Base-by-base conservation (phyloP, 2,113 vertebrate genomes). In the Gasterosteus nipponicus region DNA sequence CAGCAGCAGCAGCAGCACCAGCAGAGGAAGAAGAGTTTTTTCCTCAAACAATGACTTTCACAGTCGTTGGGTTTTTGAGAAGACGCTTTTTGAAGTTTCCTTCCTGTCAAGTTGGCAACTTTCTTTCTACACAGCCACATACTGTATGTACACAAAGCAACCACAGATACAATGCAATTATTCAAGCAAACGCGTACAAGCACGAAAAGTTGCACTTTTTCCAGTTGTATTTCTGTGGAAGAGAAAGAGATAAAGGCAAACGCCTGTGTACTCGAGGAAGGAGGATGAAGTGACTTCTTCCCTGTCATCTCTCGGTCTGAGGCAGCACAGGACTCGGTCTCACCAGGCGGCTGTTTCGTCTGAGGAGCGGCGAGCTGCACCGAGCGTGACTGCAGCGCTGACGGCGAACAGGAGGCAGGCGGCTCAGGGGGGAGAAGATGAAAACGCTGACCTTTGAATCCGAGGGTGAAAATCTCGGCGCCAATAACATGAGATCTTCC, bases 401-500 rank as follows among this genome's bases (percentile, higher is more conserved):
- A 84, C 75, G 70, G 72, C 67, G 69, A 73, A 69, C 53, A 75
- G 57, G 73, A 75, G 78, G 73, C 70, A 35, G 70, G 46, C 0
- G 8, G 31, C 71, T 83, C 57, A 10, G 73, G 73, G 26, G 60
- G 19, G 44, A 81, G 66, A 75, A 68, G 68, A 78, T 80, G 53
- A 80, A 81, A 75, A 69, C 53, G 31, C 7, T 83, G 73, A 69
- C 76, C 82, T 85, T 75, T 86, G 78, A 85, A 65, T 69, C 64
- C 7, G 3, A 61, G 8, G 61, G 47, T 64, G 69, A 46, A 84
- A 86, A 89, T 70, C 57, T 38, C 26, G 18, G 35, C 65, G 57
- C 31, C 54, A 62, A 53, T 64, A 78, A 59, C 42, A 72, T 31
- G 26, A 76, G 49, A 56, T 70, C 35, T 39, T 31, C 51, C 49